phyloP scores from a whole-genome alignment of 2,797 vertebrate genomes.

The Thalassophryne amazonica region DNA sequence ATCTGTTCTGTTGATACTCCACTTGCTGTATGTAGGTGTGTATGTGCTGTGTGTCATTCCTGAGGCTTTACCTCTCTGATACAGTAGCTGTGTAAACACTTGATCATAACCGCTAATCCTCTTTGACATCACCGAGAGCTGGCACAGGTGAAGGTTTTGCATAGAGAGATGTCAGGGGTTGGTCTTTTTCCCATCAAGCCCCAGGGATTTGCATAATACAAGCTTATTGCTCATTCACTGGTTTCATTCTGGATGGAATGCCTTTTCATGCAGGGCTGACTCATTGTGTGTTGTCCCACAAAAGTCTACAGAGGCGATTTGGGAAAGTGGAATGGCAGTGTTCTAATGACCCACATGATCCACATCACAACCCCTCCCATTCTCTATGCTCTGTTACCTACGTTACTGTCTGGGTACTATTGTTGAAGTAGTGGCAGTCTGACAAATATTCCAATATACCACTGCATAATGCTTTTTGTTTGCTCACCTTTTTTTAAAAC shows the following conservation, averaged over 20 bases:
- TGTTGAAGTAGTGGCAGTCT: not conserved
- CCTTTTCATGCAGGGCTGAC: conserved; percentile 46
- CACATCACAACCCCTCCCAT: conserved; percentile 5
- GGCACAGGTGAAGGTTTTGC: conserved; percentile 37
- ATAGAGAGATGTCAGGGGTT: conserved; percentile 2
- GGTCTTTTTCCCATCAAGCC: conserved; percentile 45
- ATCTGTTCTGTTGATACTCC: conserved; percentile 37
- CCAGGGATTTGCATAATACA: conserved; percentile 48
- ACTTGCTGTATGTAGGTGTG: too few species aligned
- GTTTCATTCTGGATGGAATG: conserved; percentile 26
- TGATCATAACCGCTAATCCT: conserved; percentile 33
- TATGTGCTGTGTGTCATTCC: conserved; percentile 21
- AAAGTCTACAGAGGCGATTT: conserved; percentile 30
- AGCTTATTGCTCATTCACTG: conserved; percentile 30
- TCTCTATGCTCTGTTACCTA: not conserved
- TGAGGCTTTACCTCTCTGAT: conserved; percentile 1
- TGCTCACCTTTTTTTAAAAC: conserved; percentile 23
- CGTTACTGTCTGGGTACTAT: conserved; percentile 1
- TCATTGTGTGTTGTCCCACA: conserved; percentile 42
- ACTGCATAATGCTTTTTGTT: conserved; percentile 1
- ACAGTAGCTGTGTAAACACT: conserved; percentile 19
- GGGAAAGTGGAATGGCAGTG: conserved; percentile 33
- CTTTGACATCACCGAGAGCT: conserved; percentile 19
- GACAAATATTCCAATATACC: conserved; percentile 14
- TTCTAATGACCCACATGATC: conserved; percentile 44